These are phyloP conservation scores for Helobdella robusta DNA, from an alignment of 2,888 invertebrate genomes.

Conservation along the genomic window DNA sequence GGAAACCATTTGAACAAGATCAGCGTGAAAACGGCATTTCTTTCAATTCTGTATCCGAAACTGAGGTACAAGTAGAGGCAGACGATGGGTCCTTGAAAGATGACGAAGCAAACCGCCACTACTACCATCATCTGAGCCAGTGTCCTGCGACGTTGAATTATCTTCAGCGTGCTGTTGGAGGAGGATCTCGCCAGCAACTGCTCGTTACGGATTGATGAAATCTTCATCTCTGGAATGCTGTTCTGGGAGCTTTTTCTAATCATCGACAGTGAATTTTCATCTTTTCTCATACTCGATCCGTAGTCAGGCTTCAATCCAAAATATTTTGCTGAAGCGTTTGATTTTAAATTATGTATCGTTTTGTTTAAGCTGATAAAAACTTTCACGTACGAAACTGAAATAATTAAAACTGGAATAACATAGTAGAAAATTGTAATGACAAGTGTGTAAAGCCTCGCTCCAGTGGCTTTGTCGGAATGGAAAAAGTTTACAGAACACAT, in stretches of 20 bases:
- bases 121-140: slow-evolving; percentile 33
- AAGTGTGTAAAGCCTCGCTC: slow-evolving; percentile 23
- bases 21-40: slow-evolving; percentile 29
- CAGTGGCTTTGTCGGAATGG: not conserved
- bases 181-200: too few species aligned
- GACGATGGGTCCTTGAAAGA: slow-evolving; percentile 31
- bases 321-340: too few species aligned
- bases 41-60: slow-evolving; percentile 22
- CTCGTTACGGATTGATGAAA: too few species aligned
- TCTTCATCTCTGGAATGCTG: too few species aligned
- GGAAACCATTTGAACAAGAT: slow-evolving; percentile 30
- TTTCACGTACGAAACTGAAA: slow-evolving; percentile 25
- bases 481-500: slow-evolving; percentile 30
- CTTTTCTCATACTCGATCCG: too few species aligned
- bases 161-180: slow-evolving; percentile 14
- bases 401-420: slow-evolving; percentile 29
- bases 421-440: slow-evolving; percentile 30
- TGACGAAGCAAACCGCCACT: slow-evolving; percentile 31
- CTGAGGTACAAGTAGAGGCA: slow-evolving; percentile 21
- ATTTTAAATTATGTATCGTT: too few species aligned
- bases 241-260: too few species aligned
- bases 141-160: slow-evolving; percentile 26
- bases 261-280: too few species aligned
- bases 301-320: too few species aligned
- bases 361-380: too few species aligned